Evolutionary conservation across 2,888 invertebrate species (phyloP), one percentile per base, ranked within the genome.

Genomic region (Trachelus troglodyta): DNA sequence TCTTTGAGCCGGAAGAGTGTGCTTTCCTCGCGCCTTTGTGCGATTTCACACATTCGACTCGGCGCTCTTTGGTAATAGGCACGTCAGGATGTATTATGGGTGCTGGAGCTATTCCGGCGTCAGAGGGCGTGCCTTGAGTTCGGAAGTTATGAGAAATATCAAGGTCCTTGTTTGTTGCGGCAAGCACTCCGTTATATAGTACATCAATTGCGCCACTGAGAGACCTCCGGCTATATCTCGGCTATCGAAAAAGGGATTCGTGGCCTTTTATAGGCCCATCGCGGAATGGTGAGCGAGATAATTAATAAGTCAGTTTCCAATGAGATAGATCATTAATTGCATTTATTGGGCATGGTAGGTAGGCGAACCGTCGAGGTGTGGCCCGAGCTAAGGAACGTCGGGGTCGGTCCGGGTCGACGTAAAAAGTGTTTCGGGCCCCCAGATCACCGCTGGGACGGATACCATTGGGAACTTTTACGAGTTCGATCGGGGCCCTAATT

Each of bases 401-500:
- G 80, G 83, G 81, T 83, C 84, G 82, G 12, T 75, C 74, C 80
- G 81, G 80, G 82, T 85, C 83, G 83, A 33, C 75, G 74, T 34
- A 74, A 68, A 56, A 34, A 71, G 56, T 31, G 74, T n/a, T 74
- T 34, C 56, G 68, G 12, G 75, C 3, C 74, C 23, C 74, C 35
- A 12, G 71, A 71, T 71, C 71, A 12, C 71, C 31, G 71, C 30
- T 30, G 74, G 35, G 35, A 34, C 80, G 81, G 75, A 79, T 74
- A 76, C 79, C 80, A 76, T 80, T 80, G 71, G 73, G 68, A 75
- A 85, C 85, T 88, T 88, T 90, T 89, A 90, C 88, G 90, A 88
- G 87, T 87, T 86, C 81, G 87, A 89, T 90, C 89, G 87, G 84
- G 83, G 86, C 86, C 87, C 88, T 90, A 71, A 90, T 90, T 90